These are phyloP conservation scores for Orientallactaga sibirica DNA, from an alignment of 2,797 vertebrate genomes.

Conservation along the genomic window DNA sequence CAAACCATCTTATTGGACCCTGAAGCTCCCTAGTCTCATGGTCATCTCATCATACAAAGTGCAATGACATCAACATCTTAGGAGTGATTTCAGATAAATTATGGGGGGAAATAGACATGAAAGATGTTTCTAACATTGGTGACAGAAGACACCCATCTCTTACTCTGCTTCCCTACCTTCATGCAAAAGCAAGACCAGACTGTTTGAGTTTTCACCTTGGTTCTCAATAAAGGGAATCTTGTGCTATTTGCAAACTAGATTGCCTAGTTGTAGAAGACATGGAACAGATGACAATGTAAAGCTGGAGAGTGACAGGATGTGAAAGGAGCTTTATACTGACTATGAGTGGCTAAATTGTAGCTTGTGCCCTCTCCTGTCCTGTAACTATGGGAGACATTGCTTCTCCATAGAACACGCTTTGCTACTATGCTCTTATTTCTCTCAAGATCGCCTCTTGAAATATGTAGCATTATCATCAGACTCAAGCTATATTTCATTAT, in stretches of 20 bases:
- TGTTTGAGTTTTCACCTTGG: not conserved
- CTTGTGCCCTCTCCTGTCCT: not conserved
- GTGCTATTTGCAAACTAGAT: not conserved
- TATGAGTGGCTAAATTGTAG: not conserved
- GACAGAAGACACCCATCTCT: not conserved
- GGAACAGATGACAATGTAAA: not conserved
- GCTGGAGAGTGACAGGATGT: not conserved
- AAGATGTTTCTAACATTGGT: not conserved
- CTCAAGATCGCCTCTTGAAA: too few relatives aligned
- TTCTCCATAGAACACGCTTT: not conserved
- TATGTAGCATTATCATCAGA: too few relatives aligned
- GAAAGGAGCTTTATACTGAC: not conserved
- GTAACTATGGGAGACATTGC: not conserved
- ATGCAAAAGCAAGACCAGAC: not conserved
- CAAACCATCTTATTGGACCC: too few relatives aligned
- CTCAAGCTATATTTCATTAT: not conserved
- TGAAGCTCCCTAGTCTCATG: too few relatives aligned
- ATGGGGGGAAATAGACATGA: not conserved
- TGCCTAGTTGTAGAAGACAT: not conserved
- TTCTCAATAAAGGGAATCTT: not conserved
- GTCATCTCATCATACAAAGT: too few relatives aligned
- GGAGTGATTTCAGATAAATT: not conserved
- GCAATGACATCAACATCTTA: conserved; percentile 39
- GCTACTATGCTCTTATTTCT: too few relatives aligned
- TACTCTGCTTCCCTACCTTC: not conserved